Conservation (phyloP, 2,113 vertebrate genomes). For the Acrocephalus kingi region DNA sequence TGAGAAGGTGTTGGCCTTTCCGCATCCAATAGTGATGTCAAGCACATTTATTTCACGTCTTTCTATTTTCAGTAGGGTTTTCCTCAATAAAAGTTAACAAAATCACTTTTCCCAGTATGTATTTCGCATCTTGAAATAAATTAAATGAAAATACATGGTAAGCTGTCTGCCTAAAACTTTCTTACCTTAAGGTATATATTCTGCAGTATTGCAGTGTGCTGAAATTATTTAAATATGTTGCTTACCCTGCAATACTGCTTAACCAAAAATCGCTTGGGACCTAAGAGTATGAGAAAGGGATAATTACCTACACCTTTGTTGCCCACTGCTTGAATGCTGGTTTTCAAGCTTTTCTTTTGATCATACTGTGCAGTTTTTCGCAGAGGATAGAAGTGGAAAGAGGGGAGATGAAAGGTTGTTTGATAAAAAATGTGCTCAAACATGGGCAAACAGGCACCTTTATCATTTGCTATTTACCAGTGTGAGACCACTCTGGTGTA, state of each 20-base stretch:
- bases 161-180: slow-evolving; percentile 22
- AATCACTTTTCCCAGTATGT: background rate
- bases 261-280: background rate
- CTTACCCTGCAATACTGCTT: background rate
- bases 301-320: background rate
- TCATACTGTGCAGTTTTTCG: background rate
- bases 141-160: slow-evolving; percentile 28
- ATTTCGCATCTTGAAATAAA: slow-evolving; percentile 62
- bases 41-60: slow-evolving; percentile 64
- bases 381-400: background rate
- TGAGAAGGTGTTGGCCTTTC: slow-evolving; percentile 51
- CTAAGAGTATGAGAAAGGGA: background rate
- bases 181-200: background rate
- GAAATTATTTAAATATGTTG: background rate
- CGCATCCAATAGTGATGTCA: background rate
- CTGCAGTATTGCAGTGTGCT: background rate
- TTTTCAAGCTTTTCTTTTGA: background rate
- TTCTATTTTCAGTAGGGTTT: slow-evolving; percentile 33
- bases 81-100: slow-evolving; percentile 59
- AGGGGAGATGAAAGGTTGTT: background rate
- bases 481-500: background rate
- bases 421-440: background rate
- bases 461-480: background rate
- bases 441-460: background rate
- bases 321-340: background rate